These are phyloP conservation scores for Drosophila hamatofila DNA, from an alignment of 2,888 invertebrate genomes.

Conservation along the genomic window DNA sequence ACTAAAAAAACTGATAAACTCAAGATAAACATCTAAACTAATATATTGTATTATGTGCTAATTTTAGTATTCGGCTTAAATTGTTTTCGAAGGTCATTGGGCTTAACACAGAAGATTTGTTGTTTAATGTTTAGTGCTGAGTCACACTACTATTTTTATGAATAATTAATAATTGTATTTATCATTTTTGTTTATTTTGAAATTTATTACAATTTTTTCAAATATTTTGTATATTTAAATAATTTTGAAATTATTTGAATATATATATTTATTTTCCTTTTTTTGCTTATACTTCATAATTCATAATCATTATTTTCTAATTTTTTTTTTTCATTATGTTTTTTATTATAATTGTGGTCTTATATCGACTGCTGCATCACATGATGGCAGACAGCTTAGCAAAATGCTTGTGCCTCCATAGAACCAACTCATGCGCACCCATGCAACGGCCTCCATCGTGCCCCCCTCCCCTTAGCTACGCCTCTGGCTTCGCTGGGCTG, in stretches of 20 bases:
- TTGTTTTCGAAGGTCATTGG: too few species aligned
- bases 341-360: background rate
- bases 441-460: background rate
- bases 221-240: background rate
- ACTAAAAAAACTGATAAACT: too few species aligned
- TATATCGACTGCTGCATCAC: background rate
- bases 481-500: background rate
- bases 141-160: too few species aligned
- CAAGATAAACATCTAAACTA: too few species aligned
- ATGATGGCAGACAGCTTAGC: background rate
- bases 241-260: background rate
- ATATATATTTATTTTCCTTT: background rate
- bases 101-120: too few species aligned
- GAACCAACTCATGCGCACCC: background rate
- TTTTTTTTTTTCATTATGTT: background rate
- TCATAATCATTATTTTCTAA: too few species aligned
- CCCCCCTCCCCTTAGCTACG: background rate
- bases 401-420: background rate
- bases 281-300: background rate
- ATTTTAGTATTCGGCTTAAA: too few species aligned
- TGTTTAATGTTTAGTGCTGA: too few species aligned
- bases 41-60: too few species aligned
- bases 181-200: too few species aligned
- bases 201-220: background rate
- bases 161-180: too few species aligned